A percentile compares a stretch with the other conserved stretches of the same genome.
Conservation (phyloP, 2,113 vertebrate species). For the Electrona antarctica region DNA sequence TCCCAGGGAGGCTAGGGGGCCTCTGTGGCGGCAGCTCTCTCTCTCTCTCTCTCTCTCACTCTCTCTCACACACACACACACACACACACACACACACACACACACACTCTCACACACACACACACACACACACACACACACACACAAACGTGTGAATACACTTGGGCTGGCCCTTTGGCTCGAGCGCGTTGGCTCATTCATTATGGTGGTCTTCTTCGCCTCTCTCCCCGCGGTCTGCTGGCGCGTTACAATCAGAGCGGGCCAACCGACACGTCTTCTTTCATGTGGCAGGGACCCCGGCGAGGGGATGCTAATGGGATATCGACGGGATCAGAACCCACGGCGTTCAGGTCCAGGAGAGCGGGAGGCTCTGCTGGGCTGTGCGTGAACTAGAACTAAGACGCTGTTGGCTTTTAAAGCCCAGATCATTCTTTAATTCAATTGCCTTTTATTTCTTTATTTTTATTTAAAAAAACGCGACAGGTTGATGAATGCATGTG, state of each 20-base stretch:
- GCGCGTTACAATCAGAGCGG: constrained; percentile 71
- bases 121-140: constrained; percentile 30
- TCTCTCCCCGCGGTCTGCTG: constrained; percentile 48
- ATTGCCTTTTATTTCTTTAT: constrained; percentile 20
- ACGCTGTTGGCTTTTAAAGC: constrained; percentile 53
- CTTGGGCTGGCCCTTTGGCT: constrained; percentile 77
- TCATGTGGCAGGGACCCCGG: constrained; percentile 72
- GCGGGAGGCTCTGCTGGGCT: constrained; percentile 45
- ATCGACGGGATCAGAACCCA: constrained; percentile 80
- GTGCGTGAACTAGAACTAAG: constrained; percentile 67
- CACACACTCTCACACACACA: constrained; percentile 17
- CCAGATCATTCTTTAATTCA: constrained; percentile 55
- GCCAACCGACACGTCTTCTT: constrained; percentile 75
- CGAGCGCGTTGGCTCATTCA: constrained; percentile 72
- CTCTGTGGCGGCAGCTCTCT: constrained; percentile 63
- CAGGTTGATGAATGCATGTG: too few species aligned
- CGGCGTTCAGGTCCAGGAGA: constrained; percentile 65
- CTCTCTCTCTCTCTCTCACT: too few species aligned
- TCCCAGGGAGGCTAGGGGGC: constrained; percentile 78
- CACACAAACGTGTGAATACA: constrained; percentile 65
- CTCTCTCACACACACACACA: constrained; percentile 21
- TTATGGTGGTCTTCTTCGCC: constrained; percentile 60
- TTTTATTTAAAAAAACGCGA: too few species aligned
- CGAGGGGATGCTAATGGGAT: constrained; percentile 81
- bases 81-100: constrained; percentile 30